Evolutionary conservation across 2,888 invertebrate species (phyloP).

Genomic region (Melanchra persicariae): DNA sequence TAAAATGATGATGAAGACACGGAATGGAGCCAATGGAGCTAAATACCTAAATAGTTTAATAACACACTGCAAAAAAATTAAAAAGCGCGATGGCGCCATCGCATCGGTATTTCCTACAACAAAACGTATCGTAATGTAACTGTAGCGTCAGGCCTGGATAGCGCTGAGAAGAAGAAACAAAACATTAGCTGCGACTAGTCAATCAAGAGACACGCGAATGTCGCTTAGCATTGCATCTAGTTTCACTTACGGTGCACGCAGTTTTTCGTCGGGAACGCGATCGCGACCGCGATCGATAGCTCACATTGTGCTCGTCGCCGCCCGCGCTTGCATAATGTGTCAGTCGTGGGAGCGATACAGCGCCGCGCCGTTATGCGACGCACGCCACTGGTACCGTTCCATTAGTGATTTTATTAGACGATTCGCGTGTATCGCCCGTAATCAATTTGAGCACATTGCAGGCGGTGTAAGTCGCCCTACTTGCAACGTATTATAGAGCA

Average conservation of each 20-base stretch:
- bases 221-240: constrained; percentile 63
- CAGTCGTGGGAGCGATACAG: constrained; percentile 86
- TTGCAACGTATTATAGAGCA: constrained; percentile 83
- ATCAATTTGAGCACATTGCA: constrained; percentile 84
- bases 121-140: constrained; percentile 44
- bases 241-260: constrained; percentile 79
- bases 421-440: constrained; percentile 88
- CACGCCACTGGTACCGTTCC: constrained; percentile 89
- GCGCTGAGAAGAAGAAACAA: constrained; percentile 49
- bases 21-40: constrained; percentile 3
- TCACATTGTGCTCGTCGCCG: constrained; percentile 81
- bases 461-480: constrained; percentile 82
- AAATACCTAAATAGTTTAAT: constrained; percentile 14
- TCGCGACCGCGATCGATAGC: constrained; percentile 80
- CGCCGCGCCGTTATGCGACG: constrained; percentile 87
- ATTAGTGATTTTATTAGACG: constrained; percentile 90
- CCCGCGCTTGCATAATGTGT: constrained; percentile 86
- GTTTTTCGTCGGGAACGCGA: constrained; percentile 81
- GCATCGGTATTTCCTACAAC: constrained; percentile 30
- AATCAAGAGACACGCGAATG: constrained; percentile 62
- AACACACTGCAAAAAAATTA: background rate
- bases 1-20: constrained; percentile 5
- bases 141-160: constrained; percentile 43
- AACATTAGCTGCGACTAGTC: constrained; percentile 44
- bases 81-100: background rate